Conservation (phyloP, 2,113 vertebrate species). For the Anguilla rostrata region DNA sequence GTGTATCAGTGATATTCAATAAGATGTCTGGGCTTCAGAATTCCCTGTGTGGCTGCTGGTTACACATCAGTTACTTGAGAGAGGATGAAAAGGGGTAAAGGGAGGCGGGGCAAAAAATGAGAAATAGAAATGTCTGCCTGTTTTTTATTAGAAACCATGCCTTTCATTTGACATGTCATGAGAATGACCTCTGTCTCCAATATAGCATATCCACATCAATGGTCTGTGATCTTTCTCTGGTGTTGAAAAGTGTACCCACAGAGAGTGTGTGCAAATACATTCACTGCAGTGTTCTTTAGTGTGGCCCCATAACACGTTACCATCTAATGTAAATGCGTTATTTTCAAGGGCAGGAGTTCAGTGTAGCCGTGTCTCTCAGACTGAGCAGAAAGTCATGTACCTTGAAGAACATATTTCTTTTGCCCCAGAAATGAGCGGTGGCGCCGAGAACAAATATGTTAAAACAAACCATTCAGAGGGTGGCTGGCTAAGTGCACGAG, state of each 20-base stretch:
- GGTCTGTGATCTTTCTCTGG: not conserved
- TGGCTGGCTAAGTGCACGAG: not conserved
- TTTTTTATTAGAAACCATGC: not conserved
- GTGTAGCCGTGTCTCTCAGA: not conserved
- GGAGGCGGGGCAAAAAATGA: not conserved
- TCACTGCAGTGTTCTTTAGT: not conserved
- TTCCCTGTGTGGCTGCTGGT: too few relatives aligned
- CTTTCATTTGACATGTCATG: not conserved
- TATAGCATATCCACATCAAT: not conserved
- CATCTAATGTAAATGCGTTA: not conserved
- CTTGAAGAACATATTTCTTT: not conserved
- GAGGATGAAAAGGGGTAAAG: too few relatives aligned
- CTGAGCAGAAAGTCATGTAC: not conserved
- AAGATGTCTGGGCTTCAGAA: too few relatives aligned
- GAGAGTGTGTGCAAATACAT: not conserved
- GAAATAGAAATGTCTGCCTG: not conserved
- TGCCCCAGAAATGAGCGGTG: not conserved
- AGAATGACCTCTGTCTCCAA: not conserved
- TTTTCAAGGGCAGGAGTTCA: constrained; percentile 1
- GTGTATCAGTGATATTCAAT: too few relatives aligned
- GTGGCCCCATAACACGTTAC: not conserved
- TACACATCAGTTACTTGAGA: too few relatives aligned
- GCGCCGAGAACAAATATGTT: not conserved
- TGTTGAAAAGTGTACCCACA: not conserved
- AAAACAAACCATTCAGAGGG: not conserved